Conservation (phyloP, 2,797 vertebrate genomes). For the Channallabes apus region DNA sequence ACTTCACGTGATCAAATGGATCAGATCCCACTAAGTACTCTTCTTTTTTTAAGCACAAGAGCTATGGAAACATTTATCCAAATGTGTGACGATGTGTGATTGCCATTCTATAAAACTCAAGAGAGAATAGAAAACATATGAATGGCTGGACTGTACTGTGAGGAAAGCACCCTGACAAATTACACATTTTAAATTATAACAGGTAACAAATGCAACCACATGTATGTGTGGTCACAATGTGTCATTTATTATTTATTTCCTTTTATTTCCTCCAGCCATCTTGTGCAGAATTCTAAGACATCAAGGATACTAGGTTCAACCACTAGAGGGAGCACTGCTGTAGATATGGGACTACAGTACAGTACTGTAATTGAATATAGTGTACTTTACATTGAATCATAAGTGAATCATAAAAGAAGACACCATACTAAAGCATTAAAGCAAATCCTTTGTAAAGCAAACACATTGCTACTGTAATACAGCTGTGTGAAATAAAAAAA, state of each 20-base stretch:
- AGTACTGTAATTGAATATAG: background rate
- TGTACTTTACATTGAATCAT: background rate
- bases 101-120: conserved; percentile 57
- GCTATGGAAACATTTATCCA: conserved; percentile 60
- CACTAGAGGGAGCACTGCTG: conserved; percentile 7
- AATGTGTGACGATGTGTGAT: conserved; percentile 52
- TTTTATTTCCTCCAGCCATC: background rate
- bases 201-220: background rate
- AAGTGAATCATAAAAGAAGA: background rate
- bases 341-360: background rate
- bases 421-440: background rate
- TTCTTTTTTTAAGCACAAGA: conserved; percentile 46
- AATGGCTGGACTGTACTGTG: conserved; percentile 52
- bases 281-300: background rate
- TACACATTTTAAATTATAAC: background rate
- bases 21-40: conserved; percentile 65
- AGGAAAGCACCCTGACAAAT: conserved; percentile 1
- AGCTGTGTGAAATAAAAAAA: background rate
- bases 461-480: background rate
- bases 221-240: background rate
- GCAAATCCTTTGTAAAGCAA: background rate
- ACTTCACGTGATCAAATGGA: conserved; percentile 72
- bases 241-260: background rate
- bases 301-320: background rate
- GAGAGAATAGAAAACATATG: conserved; percentile 44